A percentile compares a stretch with the other conserved stretches of the same genome.
Evolutionary conservation across 92 coral and sea anemone species (phyloP).

Genomic region (Epizoanthus scotinus): DNA sequence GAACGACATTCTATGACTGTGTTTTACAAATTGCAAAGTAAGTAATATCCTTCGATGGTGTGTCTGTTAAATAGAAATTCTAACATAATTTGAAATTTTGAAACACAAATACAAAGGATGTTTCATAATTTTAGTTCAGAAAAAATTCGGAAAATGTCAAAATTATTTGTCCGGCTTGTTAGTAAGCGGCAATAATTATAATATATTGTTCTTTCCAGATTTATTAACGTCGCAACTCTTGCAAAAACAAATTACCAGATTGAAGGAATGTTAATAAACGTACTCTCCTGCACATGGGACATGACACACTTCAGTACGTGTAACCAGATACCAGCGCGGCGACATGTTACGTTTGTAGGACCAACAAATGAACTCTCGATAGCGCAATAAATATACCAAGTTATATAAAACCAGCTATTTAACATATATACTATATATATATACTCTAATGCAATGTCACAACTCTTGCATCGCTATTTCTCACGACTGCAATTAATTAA

Average conservation of each 20-base stretch:
- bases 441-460: not conserved
- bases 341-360: not conserved
- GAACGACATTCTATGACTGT: not conserved
- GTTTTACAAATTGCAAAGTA: not conserved
- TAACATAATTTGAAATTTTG: too few relatives aligned
- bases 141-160: not conserved
- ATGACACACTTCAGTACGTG: not conserved
- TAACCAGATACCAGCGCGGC: conserved; percentile 15
- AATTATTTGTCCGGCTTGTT: not conserved
- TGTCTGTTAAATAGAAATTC: too few relatives aligned
- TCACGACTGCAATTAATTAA: not conserved
- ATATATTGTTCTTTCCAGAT: not conserved
- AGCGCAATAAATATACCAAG: conserved; percentile 18
- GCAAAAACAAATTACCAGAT: conserved; percentile 29
- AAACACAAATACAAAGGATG: too few relatives aligned
- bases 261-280: conserved; percentile 19
- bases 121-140: not conserved
- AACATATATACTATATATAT: conserved; percentile 13
- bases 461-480: not conserved
- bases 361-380: conserved; percentile 2
- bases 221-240: not conserved
- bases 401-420: not conserved
- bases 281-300: not conserved
- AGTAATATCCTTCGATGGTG: too few relatives aligned
- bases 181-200: conserved; percentile 8